Percentiles rank a stretch among this genome's conserved stretches.
Conservation (phyloP, 2,797 vertebrate species). For the Pyrocephalus nanus region DNA sequence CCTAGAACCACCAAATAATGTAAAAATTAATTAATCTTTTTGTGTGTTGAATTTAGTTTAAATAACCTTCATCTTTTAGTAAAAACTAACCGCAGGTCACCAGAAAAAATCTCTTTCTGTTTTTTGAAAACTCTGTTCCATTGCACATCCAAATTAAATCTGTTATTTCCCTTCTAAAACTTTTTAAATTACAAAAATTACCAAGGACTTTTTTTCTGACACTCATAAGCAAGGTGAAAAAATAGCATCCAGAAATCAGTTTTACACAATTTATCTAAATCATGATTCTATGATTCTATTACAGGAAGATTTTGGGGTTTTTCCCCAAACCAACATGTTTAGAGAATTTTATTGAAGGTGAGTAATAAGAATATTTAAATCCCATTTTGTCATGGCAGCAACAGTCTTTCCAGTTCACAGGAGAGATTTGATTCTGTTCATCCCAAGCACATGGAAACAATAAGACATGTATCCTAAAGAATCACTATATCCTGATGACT, state of each 20-base stretch:
- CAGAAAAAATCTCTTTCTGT: neutral
- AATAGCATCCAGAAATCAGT: neutral
- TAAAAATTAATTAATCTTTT: neutral
- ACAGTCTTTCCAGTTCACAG: neutral
- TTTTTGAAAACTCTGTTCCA: neutral
- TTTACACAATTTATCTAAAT: neutral
- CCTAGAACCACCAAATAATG: neutral
- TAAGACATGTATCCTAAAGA: neutral
- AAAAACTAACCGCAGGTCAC: neutral
- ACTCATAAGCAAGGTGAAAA: neutral
- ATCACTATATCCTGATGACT: neutral
- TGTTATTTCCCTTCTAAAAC: neutral
- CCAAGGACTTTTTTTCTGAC: neutral
- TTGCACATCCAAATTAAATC: neutral
- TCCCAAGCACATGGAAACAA: neutral
- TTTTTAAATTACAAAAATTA: neutral
- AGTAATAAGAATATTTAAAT: neutral
- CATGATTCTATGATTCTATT: neutral
- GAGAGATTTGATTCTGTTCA: neutral
- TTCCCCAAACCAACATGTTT: neutral
- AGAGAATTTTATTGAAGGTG: neutral
- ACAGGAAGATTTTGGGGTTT: neutral
- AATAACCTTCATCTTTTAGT: neutral
- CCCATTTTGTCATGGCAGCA: neutral
- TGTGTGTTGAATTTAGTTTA: neutral